Evolutionary conservation across 1,140 invertebrate species (phyloP), one percentile per base, ranked within the genome.

Genomic region (Solenopsis fugax): DNA sequence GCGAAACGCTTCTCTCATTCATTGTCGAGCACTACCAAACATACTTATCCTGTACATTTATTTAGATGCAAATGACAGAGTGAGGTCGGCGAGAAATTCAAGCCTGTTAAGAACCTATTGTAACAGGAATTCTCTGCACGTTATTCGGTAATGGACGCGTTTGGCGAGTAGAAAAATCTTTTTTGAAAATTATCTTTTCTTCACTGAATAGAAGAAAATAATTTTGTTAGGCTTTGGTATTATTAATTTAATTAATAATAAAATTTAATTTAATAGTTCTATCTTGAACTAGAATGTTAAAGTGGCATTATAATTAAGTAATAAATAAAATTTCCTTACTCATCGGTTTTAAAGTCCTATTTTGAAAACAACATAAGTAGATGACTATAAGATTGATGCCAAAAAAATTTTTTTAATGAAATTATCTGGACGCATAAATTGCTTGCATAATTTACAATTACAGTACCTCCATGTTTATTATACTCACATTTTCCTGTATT

Each of bases 401-500:
- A n/a, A 13, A 48, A 12, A 41, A 13, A 21, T 48, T 60, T 3
- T 54, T 52, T 54, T 9, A 37, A 65, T 24, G 0, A 80, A 37
- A 65, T 80, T 37, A 67, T 12, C 3, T 37, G 18, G 64, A 37
- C 24, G 41, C 50, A 10, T 45, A 77, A 62, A n/a, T n/a, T 12
- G 50, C 1, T 1, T 52, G 58, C 7, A 16, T 21, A 60, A 62
- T 41, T 29, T 80, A n/a, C 34, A 80, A 67, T 29, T 80, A 13
- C 34, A 80, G 54, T 65, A 41, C 29, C 6, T 9, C 10, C 9
- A n/a, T 9, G 5, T 81, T 67, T 93, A n/a, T n/a, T n/a, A n/a
- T n/a, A 94, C 94, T 95, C 86, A 95, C 95, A 85, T 95, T 95
- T 84, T 94, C 92, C 10, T 91, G 65, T 85, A 93, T 88, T 90